Evolutionary conservation across 2,113 vertebrate genomes (phyloP), one percentile per base, ranked within the genome.

Genomic region (Halichoeres trimaculatus): DNA sequence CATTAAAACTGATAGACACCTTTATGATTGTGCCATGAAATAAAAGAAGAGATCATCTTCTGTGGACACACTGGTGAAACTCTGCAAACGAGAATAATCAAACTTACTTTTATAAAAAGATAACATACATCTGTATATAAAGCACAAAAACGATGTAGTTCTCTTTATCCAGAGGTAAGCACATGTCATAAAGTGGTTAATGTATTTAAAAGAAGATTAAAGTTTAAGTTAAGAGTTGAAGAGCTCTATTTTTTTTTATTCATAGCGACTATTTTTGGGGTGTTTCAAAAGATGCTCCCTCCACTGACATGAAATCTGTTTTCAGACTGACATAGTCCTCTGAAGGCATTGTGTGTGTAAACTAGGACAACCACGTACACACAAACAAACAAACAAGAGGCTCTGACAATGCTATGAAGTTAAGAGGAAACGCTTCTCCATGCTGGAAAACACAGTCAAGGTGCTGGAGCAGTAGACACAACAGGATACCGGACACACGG

Each of bases 401-500:
- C 35, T 36, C 22, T 24, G 22, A 72, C 41, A 22, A 3, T 0
- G 10, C 34, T 20, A 50, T 50, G 53, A 22, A 58, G 38, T 41
- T 60, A 13, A 41, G 59, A 35, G 70, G 45, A 75, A 85, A 75
- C 5, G 10, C 26, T 40, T 72, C 36, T 47, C 41, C 60, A 26
- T 66, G 72, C 47, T 67, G 48, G 69, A 79, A 69, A 11, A 62
- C 41, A 60, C 14, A 43, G 45, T 30, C 58, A 66, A 80, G 79
- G 63, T 80, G 73, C 76, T 36, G 64, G 10, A 63, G 60, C 34
- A 57, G 83, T 59, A 89, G 91, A 91, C 88, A 88, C 86, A 93
- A 89, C 87, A 93, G 89, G 89, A 93, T 78, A 30, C 73, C 62
- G 78, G 88, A 85, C 73, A 74, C 3, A 40, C 43, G 70, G 78